Conservation (phyloP, 2,797 vertebrate species). For the Anas capensis region DNA sequence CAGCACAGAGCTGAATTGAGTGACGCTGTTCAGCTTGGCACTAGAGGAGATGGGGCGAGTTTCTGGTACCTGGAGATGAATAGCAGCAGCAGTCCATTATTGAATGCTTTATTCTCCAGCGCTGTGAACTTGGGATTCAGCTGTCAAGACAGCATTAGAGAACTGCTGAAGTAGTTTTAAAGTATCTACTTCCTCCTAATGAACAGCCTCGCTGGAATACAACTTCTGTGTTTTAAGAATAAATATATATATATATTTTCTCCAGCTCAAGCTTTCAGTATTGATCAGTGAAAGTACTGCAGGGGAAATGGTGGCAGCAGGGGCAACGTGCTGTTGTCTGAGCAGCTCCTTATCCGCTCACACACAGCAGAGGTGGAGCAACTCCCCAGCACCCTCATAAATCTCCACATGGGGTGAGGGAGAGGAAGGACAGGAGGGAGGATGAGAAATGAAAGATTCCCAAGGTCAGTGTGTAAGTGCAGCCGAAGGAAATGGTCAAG, state of each 20-base stretch:
- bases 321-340: background rate
- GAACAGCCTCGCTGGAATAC: constrained; percentile 50
- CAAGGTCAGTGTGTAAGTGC: background rate
- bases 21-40: background rate
- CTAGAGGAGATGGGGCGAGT: background rate
- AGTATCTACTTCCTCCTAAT: constrained; percentile 49
- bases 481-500: background rate
- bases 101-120: background rate
- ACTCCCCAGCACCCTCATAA: background rate
- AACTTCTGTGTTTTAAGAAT: constrained; percentile 64
- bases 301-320: constrained; percentile 44
- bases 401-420: background rate
- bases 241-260: background rate
- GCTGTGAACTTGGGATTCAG: constrained; percentile 53
- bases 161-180: constrained; percentile 45
- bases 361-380: background rate
- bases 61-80: constrained; percentile 36
- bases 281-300: constrained; percentile 63
- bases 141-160: constrained; percentile 5
- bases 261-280: constrained; percentile 59
- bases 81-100: constrained; percentile 23
- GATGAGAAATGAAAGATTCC: background rate
- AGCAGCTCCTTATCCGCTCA: constrained; percentile 37
- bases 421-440: background rate
- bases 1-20: background rate